phyloP scores from a whole-genome alignment of 1,140 invertebrate genomes.

The Diplogasteroides magnus region DNA sequence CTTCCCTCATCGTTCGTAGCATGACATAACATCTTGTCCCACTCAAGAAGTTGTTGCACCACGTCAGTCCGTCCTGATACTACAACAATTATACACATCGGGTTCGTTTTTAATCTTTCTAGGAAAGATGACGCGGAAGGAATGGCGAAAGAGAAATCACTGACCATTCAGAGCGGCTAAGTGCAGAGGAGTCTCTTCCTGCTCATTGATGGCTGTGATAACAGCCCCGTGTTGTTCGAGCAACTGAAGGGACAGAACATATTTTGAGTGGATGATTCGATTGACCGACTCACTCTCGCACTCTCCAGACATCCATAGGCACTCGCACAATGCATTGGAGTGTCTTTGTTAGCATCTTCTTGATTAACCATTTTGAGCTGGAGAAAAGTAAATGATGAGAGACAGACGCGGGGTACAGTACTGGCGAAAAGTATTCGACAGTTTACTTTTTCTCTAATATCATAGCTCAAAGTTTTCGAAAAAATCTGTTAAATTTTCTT shows the following conservation, averaged over 20 bases:
- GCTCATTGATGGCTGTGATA: not conserved
- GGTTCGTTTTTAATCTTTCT: no score
- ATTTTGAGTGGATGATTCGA: not conserved
- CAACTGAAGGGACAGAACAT: not conserved
- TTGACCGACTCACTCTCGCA: not conserved
- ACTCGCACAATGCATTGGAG: constrained; percentile 19
- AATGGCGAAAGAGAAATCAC: no score
- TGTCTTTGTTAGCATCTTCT: constrained; percentile 14
- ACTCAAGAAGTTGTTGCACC: constrained; percentile 20
- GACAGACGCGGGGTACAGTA: no score
- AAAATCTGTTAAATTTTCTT: no score
- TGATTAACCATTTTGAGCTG: constrained; percentile 25
- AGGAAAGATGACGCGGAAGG: no score
- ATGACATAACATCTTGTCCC: constrained; percentile 18
- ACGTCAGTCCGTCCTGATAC: constrained; percentile 12
- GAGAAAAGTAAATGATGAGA: no score
- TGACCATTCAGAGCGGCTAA: not conserved
- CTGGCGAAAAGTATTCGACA: no score
- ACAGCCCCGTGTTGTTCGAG: constrained; percentile 12
- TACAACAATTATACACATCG: no score
- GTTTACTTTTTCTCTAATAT: no score
- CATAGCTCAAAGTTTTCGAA: no score
- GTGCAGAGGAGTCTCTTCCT: not conserved
- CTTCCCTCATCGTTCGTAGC: constrained; percentile 26
- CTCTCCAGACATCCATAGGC: constrained; percentile 24